Conservation (phyloP, 2,113 vertebrate genomes). For the Dicrurus megarhynchus region DNA sequence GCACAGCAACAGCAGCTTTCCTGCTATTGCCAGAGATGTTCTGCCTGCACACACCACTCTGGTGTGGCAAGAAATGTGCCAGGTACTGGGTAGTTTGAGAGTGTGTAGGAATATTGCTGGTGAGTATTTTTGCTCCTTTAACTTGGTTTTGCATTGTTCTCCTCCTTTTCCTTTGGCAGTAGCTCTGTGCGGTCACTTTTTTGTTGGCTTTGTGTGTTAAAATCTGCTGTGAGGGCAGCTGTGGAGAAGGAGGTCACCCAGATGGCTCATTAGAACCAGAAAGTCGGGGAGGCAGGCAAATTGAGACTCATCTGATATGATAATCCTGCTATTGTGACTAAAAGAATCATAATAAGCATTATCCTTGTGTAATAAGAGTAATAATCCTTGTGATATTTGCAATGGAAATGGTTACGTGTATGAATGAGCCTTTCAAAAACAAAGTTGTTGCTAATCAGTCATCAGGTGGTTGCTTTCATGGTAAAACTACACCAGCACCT, state of each 20-base stretch:
- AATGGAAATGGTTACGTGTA: neutral
- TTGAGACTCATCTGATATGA: neutral
- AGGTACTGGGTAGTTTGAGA: neutral
- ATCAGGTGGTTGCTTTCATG: neutral
- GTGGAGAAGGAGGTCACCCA: neutral
- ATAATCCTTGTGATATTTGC: neutral
- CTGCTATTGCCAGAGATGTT: neutral
- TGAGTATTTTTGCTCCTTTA: neutral
- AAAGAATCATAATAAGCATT: neutral
- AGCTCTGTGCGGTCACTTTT: neutral
- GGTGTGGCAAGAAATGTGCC: neutral
- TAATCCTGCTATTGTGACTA: neutral
- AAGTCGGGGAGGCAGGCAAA: neutral
- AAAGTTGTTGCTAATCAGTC: neutral
- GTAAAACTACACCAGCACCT: neutral
- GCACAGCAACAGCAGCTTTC: neutral
- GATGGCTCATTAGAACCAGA: neutral
- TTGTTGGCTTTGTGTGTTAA: neutral
- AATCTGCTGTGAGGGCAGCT: neutral
- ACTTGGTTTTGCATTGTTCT: neutral
- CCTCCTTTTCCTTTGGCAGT: neutral
- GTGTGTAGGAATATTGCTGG: neutral
- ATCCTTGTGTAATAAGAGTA: neutral
- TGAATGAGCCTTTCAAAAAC: neutral
- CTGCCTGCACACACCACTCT: neutral